Base-by-base conservation (phyloP, 2,113 vertebrate species). In the Mus spicilegus region DNA sequence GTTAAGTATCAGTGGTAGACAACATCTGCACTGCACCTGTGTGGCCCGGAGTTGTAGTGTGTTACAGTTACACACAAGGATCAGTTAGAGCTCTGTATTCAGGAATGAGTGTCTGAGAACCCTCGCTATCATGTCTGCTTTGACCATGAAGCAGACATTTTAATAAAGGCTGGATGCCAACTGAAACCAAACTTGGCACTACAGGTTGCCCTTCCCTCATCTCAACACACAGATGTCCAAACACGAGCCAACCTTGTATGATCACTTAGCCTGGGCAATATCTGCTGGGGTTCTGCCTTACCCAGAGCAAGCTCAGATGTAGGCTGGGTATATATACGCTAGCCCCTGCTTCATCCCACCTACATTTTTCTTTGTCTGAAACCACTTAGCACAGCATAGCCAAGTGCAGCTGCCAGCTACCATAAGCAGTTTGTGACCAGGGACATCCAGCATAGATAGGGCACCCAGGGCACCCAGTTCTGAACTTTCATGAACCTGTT, bases 141-240 rank as follows among this genome's bases (percentile, higher is more conserved):
- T 39, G 39, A 39, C 42, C 39, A 1, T 7, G 16, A 76, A 91
- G 17, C 51, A 1, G 0, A 39, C 56, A 51, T 63, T 46, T 39
- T 42, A 42, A 69, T 81, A 26, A 12, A 56, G 39, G 28, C 91
- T 75, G 33, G 28, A 86, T 72, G 65, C 19, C n/a, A 65, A 42
- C 30, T n/a, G 63, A 92, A 11, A 20, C 36, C 13, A 69, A 54
- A 4, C 33, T 19, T 36, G 36, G 1, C 13, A 5, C 13, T 49
- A 1, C 33, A 33, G n/a, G 4, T 39, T 16, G 33, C 13, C 12
- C 58, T 67, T 16, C 3, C 39, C 7, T 28, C 19, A 17, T 46
- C 65, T 24, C 58, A 42, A 0, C 10, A 13, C 8, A 30, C 1
- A 33, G 36, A 3, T 2, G 1, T 76, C 19, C 56, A 6, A 20